Conservation (phyloP, 2,797 vertebrate species). For the Coendou prehensilis region DNA sequence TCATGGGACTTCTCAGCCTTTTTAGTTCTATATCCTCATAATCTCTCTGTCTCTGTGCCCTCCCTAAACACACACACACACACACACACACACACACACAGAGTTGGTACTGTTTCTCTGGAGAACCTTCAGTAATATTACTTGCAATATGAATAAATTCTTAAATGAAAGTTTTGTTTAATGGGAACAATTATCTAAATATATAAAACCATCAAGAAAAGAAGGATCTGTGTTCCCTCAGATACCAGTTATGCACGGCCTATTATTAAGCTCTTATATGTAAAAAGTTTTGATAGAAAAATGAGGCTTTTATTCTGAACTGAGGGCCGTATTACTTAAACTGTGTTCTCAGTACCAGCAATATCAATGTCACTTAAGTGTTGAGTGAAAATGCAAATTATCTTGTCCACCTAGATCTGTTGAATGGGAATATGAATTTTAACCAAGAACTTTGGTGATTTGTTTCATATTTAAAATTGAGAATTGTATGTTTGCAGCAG, state of each 20-base stretch:
- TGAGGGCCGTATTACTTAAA: not conserved
- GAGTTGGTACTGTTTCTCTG: not conserved
- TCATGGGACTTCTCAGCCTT: not conserved
- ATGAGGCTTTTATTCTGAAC: not conserved
- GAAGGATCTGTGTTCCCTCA: not conserved
- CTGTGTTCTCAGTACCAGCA: not conserved
- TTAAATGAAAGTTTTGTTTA: not conserved
- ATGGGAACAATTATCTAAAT: not conserved
- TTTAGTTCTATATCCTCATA: not conserved
- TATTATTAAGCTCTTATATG: not conserved
- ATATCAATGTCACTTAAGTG: not conserved
- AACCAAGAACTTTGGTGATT: not conserved
- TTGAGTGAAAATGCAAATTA: not conserved
- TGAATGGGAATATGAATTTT: not conserved
- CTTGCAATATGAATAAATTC: not conserved
- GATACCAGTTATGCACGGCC: not conserved
- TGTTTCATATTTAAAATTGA: not conserved
- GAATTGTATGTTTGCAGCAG: not conserved
- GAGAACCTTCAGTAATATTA: not conserved
- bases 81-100: not conserved
- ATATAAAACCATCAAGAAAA: not conserved
- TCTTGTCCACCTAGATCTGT: not conserved
- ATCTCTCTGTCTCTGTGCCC: not conserved
- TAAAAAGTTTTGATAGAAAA: not conserved
- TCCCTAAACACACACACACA: not conserved